Evolutionary conservation across 2,888 invertebrate genomes (phyloP), one percentile per base, ranked within the genome.

Genomic region (Mythimna albipuncta): DNA sequence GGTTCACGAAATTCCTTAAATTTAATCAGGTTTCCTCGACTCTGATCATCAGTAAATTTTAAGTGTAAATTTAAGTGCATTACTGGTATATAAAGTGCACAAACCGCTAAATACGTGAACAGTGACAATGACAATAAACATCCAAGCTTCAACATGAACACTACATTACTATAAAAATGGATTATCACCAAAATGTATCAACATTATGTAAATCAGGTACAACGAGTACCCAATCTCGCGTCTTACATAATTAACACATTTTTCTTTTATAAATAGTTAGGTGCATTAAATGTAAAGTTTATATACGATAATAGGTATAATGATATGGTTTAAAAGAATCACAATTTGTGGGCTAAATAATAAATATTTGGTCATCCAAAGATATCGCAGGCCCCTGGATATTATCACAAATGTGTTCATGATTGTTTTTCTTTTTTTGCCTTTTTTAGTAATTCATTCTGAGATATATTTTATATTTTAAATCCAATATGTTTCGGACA

Each of bases 211-310:
- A 91, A 93, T 84, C 88, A 92, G 93, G 93, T 93, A 93, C 88
- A 83, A 86, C 71, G 76, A 75, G 89, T 93, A 93, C 92, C 91
- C 92, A 88, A 92, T 92, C 94, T 95, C 96, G 95, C 95, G 94
- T 93, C 95, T 88, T 90, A 91, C 94, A 92, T 89, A 89, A 88
- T 87, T 85, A 83, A 88, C 87, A 91, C 91, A 92, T 91, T 92
- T 91, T 61, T 91, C 59, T 47, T 16, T 5, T 61, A 63, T 64
- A n/a, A 32, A 32, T 63, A 64, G 0, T 16, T 55, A 47, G 11
- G 6, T 66, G 32, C 44, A 55, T 41, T 11, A 54, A 65, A 44
- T 52, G 11, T 26, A 61, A 50, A 11, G 6, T 41, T 58, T 38
- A 44, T 32, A 55, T 10, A 44, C 41, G 54, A 59, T 59, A 67